Base-by-base conservation (phyloP, 2,113 vertebrate species). In the Crotalus viridis region DNA sequence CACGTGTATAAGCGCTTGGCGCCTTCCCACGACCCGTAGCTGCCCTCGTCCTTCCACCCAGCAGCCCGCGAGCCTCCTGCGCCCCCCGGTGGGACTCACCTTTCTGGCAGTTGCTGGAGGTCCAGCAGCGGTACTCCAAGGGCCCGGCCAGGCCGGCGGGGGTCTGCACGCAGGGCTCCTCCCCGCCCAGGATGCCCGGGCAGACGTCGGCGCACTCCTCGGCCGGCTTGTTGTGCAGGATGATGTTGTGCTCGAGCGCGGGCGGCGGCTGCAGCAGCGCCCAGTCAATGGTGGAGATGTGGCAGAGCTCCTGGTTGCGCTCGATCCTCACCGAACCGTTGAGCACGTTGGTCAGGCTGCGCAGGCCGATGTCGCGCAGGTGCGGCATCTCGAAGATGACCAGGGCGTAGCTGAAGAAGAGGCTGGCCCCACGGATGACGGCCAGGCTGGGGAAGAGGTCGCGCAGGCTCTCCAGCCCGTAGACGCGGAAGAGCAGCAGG, bases 261-360 rank as follows among this genome's bases (percentile, higher is more conserved):
- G 97, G 96, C 0, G 94, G 96, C 0, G 95, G 94, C 92, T 98
- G 96, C 94, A 98, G 95, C 89, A 98, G 96, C 4, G 97, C 96
- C 98, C 98, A 98, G 96, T 98, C 98, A 0, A 98, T 96, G 95
- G 98, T 98, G 97, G 97, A 97, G 88, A 98, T 97, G 94, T 98
- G 97, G 91, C 98, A 98, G 7, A 98, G 98, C 95, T 98, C 98
- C 94, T 98, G 98, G 96, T 98, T 98, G 51, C 98, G 97, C 51
- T 98, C 98, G 0, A 98, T 97, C 0, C 98, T 97, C 69, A 98
- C 95, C 0, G 98, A 98, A 0, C 98, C 98, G 0, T 96, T 96
- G 5, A 98, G 94, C 91, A 98, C 91, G 0, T 98, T 96, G 48
- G 95, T 95, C 43, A 98, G 96, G 1, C 97, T 96, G 1, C 95